These are phyloP conservation scores for Clistopyga incitator DNA, from an alignment of 2,888 invertebrate species.

Conservation along the genomic window DNA sequence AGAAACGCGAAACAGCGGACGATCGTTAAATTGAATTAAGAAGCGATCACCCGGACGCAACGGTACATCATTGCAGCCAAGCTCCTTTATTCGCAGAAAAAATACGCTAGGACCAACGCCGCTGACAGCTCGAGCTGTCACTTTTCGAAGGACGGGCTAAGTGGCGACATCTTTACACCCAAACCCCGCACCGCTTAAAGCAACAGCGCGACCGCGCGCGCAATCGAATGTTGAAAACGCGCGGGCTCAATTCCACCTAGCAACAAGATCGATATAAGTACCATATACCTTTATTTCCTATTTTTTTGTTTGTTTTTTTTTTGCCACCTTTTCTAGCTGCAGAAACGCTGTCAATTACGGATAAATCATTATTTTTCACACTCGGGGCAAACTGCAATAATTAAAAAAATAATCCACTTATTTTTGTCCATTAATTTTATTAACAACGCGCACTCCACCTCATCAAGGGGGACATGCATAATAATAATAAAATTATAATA, in stretches of 20 bases:
- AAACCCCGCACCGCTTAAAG: neutral
- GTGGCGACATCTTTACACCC: constrained; percentile 71
- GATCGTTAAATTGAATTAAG: neutral
- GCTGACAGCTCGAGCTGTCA: constrained; percentile 80
- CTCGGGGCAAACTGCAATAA: too few relatives aligned
- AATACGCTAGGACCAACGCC: constrained; percentile 73
- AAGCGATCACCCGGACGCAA: constrained; percentile 2
- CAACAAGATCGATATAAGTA: constrained; percentile 78
- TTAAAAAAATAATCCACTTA: neutral
- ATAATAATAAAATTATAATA: constrained; percentile 47
- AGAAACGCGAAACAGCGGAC: neutral
- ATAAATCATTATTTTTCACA: too few relatives aligned
- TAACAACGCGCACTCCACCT: constrained; percentile 51
- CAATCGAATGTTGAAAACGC: constrained; percentile 33
- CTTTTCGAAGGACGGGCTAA: constrained; percentile 32
- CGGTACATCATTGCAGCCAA: neutral
- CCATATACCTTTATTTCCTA: neutral
- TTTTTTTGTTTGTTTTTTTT: too few relatives aligned
- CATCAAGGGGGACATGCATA: constrained; percentile 22
- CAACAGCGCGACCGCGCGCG: neutral
- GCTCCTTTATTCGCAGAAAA: constrained; percentile 75
- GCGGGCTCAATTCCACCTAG: constrained; percentile 72
- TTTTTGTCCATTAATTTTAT: constrained; percentile 58
- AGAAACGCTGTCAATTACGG: too few relatives aligned
- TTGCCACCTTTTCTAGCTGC: too few relatives aligned